Base-by-base conservation (phyloP, 2,113 vertebrate species). In the Orthonyx spaldingii region DNA sequence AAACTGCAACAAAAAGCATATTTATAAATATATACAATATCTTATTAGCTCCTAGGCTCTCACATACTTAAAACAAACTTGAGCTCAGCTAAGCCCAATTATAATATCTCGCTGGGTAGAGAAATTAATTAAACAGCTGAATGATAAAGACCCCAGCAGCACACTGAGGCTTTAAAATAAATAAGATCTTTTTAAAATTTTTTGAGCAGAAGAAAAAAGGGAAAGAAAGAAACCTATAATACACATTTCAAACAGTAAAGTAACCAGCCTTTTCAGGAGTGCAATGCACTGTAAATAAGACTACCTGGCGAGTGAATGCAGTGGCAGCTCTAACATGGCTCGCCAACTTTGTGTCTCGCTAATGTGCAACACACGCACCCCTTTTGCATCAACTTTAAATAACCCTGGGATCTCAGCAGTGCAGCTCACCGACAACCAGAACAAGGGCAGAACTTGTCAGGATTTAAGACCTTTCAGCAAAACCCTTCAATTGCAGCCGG, bases 381-480 rank as follows among this genome's bases (percentile, higher is more conserved):
- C 89, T 98, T 96, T 70, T 97, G 97, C 97, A 96, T 94, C 95
- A 96, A 97, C 97, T 98, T 98, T 97, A 98, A 98, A 97, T 85
- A 97, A 96, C 92, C 97, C 97, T 95, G 93, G 94, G 96, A 98
- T 98, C 97, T 96, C 97, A 97, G 91, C 96, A 79, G 93, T 93
- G 96, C 87, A 95, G 97, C 97, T 97, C 97, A 94, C 97, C 23
- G 92, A 97, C 97, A 98, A 97, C 96, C 97, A 98, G 97, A 99
- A 98, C 98, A 98, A 98, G 98, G 98, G 98, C 98, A 99, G 98
- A 98, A 99, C 98, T 99, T 99, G 99, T 99, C 99, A 99, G 98
- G 98, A 98, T 98, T 98, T 99, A 99, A 98, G 98, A 98, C 98
- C 98, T 99, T 99, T 99, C 98, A 99, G 99, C 98, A 98, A 98